Conservation (phyloP, 2,888 invertebrate species). For the Platycheirus albimanus region DNA sequence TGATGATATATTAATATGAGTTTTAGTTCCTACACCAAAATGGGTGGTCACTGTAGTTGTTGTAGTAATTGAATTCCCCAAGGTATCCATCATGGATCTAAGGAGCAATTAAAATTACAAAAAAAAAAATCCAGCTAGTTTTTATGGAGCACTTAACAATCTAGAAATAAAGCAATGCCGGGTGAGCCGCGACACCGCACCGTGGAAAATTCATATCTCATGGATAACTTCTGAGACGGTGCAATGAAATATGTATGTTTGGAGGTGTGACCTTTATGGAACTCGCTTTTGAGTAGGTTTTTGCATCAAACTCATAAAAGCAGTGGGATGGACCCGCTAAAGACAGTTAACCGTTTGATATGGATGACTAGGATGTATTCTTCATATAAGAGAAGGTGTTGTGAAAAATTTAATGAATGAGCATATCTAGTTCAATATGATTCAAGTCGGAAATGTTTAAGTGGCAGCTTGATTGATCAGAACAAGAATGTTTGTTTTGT, state of each 20-base stretch:
- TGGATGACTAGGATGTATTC: too few species aligned
- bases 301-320: conserved; percentile 33
- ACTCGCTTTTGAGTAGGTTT: conserved; percentile 50
- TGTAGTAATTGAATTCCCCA: conserved; percentile 16
- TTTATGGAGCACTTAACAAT: conserved; percentile 20
- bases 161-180: not conserved
- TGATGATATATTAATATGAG: conserved; percentile 35
- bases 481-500: too few species aligned
- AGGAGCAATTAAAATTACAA: conserved; percentile 1
- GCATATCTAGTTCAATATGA: too few species aligned
- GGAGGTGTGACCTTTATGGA: conserved; percentile 46
- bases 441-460: too few species aligned
- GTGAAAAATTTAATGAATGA: too few species aligned
- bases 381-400: too few species aligned
- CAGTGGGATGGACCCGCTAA: not conserved
- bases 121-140: not conserved
- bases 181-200: not conserved
- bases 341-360: conserved; percentile 8
- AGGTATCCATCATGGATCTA: conserved; percentile 26
- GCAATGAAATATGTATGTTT: conserved; percentile 11
- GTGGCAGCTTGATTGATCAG: too few species aligned
- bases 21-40: conserved; percentile 12
- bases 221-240: not conserved
- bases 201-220: not conserved
- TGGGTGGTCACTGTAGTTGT: conserved; percentile 8